A percentile compares a stretch with the other conserved stretches of the same genome.
phyloP scores from a whole-genome alignment of 2,888 invertebrate species.

The Troides helena region DNA sequence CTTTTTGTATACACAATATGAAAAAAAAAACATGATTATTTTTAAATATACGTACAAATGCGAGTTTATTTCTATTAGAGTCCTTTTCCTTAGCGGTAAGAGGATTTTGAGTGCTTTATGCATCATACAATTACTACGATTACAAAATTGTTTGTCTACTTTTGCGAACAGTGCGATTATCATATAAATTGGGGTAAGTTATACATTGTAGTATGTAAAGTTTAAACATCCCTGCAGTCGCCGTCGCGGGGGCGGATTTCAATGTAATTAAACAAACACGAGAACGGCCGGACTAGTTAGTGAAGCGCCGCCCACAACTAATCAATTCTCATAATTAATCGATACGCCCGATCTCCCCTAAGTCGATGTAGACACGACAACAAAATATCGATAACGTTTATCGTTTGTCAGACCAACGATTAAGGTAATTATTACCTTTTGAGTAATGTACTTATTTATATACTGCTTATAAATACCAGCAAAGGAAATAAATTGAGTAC shows the following conservation, averaged over 20 bases:
- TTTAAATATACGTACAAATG: too few relatives aligned
- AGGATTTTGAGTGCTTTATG: too few relatives aligned
- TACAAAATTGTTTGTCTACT: too few relatives aligned
- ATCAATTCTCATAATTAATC: constrained; percentile 72
- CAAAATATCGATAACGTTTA: constrained; percentile 54
- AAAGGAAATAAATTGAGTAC: too few relatives aligned
- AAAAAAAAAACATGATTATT: too few relatives aligned
- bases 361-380: constrained; percentile 35
- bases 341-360: constrained; percentile 40
- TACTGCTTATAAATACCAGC: background rate
- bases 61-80: too few relatives aligned
- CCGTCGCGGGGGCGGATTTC: constrained; percentile 49
- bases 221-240: constrained; percentile 16
- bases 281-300: constrained; percentile 61
- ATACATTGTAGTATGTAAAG: background rate
- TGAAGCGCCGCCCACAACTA: constrained; percentile 58
- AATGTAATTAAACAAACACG: constrained; percentile 71
- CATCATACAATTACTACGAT: too few relatives aligned
- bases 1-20: too few relatives aligned
- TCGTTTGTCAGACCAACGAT: constrained; percentile 42
- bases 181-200: background rate
- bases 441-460: background rate
- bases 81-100: too few relatives aligned
- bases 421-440: constrained; percentile 36
- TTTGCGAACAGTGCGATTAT: too few relatives aligned